Evolutionary conservation across 2,888 invertebrate genomes (phyloP).

Genomic region (Agrochola circellaris): DNA sequence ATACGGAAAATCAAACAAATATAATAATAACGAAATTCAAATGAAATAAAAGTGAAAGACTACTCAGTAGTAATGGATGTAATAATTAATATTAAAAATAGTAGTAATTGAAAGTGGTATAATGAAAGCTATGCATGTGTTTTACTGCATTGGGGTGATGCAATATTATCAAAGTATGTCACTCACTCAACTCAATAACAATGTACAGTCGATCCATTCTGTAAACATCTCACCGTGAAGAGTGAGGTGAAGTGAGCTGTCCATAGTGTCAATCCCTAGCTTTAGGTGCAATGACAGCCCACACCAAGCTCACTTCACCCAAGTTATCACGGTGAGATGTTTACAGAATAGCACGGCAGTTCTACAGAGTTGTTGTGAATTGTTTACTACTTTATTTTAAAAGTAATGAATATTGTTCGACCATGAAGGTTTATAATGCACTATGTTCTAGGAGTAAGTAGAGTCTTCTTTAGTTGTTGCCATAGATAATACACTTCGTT

Average conservation of each 20-base stretch:
- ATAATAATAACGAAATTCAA: neutral
- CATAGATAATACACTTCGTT: too few relatives aligned
- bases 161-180: slow-evolving; percentile 25
- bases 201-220: too few relatives aligned
- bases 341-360: too few relatives aligned
- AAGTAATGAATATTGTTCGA: neutral
- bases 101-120: neutral
- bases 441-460: too few relatives aligned
- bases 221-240: too few relatives aligned
- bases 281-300: too few relatives aligned
- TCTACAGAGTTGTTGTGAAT: neutral
- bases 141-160: slow-evolving; percentile 35
- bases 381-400: neutral
- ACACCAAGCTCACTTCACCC: too few relatives aligned
- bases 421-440: too few relatives aligned
- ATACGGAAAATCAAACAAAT: neutral
- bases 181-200: slow-evolving; percentile 9
- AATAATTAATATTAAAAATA: neutral
- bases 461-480: too few relatives aligned
- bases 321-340: too few relatives aligned
- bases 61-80: neutral
- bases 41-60: neutral
- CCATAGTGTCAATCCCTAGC: too few relatives aligned
- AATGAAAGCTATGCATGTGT: neutral
- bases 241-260: too few relatives aligned